Conservation (phyloP, 2,797 vertebrate species). For the Acropternis orthonyx region DNA sequence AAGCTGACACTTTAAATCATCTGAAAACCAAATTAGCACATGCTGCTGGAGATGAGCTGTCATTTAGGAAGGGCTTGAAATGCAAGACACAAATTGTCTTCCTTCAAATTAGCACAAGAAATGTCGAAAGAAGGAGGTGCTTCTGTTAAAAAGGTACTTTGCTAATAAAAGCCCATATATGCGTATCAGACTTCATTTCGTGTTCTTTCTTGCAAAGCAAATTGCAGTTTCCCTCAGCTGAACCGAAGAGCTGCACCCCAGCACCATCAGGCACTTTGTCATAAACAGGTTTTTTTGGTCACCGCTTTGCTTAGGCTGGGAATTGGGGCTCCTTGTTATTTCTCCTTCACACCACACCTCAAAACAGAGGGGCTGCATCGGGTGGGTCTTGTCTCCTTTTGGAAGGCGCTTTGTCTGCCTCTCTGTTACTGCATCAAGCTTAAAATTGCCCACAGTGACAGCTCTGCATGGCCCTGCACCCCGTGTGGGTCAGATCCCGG, state of each 20-base stretch:
- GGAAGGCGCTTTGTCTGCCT: not conserved
- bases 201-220: not conserved
- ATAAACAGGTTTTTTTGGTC: not conserved
- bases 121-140: not conserved
- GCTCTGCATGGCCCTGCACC: fast-evolving
- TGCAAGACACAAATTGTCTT: not conserved
- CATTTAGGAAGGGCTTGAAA: not conserved
- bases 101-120: not conserved
- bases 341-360: not conserved
- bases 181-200: not conserved
- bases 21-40: not conserved
- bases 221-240: not conserved
- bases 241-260: not conserved
- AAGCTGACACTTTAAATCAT: not conserved
- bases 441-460: not conserved
- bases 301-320: not conserved
- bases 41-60: not conserved
- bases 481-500: not conserved
- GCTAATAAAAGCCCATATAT: not conserved
- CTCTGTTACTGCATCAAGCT: not conserved
- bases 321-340: not conserved
- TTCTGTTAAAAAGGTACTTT: not conserved
- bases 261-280: not conserved
- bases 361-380: not conserved
- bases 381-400: not conserved